Percentiles rank a stretch among this genome's conserved stretches.
Evolutionary conservation across 2,113 vertebrate species (phyloP).

Genomic region (Tor tambroides): DNA sequence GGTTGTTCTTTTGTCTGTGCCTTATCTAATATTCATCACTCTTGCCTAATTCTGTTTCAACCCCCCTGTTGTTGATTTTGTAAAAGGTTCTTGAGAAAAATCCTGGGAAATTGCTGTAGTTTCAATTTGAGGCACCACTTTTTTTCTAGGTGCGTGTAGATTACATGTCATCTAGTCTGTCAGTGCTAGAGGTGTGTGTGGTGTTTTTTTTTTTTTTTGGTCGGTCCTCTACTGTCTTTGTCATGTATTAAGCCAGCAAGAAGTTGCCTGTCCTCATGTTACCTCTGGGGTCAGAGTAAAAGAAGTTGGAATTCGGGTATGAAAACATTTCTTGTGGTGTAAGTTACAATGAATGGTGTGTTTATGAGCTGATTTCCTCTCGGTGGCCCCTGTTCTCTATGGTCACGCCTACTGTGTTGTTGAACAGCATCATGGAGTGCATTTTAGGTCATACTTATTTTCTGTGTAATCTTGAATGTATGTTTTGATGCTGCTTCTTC

Average conservation of each 20-base stretch:
- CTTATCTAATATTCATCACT: conserved; percentile 26
- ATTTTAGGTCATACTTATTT: conserved; percentile 2
- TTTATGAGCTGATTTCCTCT: neutral
- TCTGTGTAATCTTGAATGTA: neutral
- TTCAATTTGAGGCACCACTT: neutral
- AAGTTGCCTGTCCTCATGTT: neutral
- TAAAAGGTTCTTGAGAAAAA: neutral
- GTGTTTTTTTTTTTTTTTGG: neutral
- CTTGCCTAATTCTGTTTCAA: neutral
- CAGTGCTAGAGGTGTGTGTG: neutral
- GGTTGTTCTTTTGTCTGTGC: neutral
- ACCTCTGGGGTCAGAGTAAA: neutral
- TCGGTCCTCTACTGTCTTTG: neutral
- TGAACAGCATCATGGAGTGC: conserved; percentile 17
- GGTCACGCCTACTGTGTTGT: conserved; percentile 20
- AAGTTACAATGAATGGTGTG: conserved; percentile 14
- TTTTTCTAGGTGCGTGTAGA: neutral
- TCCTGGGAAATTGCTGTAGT: neutral
- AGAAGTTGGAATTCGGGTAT: neutral
- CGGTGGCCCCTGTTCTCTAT: neutral
- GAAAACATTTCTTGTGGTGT: conserved; percentile 25
- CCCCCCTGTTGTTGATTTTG: neutral
- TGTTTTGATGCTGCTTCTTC: neutral
- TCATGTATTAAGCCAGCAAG: neutral
- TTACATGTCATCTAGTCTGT: neutral